Conservation (phyloP, 2,888 invertebrate species). For the Macaria liturata region DNA sequence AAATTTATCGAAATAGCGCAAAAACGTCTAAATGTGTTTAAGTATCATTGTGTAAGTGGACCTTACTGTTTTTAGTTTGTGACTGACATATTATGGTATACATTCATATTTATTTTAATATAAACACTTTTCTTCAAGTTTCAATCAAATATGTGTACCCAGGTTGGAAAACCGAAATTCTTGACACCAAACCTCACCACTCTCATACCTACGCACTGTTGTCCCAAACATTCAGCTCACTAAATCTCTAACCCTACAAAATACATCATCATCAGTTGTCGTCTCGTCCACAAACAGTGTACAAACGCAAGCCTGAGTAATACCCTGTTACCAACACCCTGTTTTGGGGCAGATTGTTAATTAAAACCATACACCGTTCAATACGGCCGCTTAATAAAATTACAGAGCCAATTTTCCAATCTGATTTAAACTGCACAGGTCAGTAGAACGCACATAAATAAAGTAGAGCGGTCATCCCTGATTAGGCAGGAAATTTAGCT, state of each 20-base stretch:
- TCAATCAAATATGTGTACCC: no score
- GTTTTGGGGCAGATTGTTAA: conserved; percentile 59
- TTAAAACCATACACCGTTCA: conserved; percentile 66
- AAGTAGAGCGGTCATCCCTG: conserved; percentile 14
- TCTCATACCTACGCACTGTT: no score
- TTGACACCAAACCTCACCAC: no score
- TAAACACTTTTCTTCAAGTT: no score
- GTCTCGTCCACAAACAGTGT: conserved; percentile 39
- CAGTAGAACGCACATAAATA: conserved; percentile 32
- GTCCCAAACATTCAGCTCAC: not conserved
- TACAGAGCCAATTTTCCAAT: conserved; percentile 53
- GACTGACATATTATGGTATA: no score
- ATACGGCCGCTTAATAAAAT: conserved; percentile 54
- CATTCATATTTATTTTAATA: no score
- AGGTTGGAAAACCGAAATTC: no score
- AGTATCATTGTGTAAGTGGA: no score
- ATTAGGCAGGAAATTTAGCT: conserved; percentile 13
- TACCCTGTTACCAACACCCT: conserved; percentile 29
- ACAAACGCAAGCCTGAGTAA: conserved; percentile 43
- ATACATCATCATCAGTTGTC: conserved; percentile 14
- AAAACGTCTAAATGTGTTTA: no score
- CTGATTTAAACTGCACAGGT: conserved; percentile 44
- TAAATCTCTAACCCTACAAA: not conserved
- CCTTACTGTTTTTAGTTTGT: no score
- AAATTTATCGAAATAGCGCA: no score